These are phyloP conservation scores for Leptinotarsa texana DNA, from an alignment of 1,140 invertebrate species.

Conservation along the genomic window DNA sequence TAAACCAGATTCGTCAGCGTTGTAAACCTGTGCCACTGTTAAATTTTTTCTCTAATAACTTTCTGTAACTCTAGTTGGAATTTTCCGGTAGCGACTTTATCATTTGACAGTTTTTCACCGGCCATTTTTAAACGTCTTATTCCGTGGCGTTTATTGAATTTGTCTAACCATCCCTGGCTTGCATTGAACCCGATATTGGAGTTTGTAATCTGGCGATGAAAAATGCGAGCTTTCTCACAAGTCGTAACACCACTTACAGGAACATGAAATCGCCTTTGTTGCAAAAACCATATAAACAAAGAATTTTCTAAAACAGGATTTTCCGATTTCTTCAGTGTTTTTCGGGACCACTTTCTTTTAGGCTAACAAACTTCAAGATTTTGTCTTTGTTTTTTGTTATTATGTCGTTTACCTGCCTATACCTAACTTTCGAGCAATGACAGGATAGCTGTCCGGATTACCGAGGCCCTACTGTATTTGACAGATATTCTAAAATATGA, in stretches of 20 bases:
- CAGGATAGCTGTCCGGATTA: no score
- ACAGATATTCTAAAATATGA: no score
- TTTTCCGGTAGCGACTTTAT: slow-evolving; percentile 35
- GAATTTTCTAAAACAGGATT: no score
- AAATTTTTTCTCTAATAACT: slow-evolving; percentile 38
- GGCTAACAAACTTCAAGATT: no score
- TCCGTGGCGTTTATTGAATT: slow-evolving; percentile 19
- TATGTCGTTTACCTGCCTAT: no score
- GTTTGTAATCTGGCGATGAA: slow-evolving; percentile 14
- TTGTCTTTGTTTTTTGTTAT: no score
- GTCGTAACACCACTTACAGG: neutral
- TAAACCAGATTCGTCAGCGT: slow-evolving; percentile 10
- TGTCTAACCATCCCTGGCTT: slow-evolving; percentile 53
- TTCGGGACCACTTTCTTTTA: no score
- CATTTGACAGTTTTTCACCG: slow-evolving; percentile 49
- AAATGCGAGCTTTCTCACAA: neutral
- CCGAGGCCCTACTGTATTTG: no score
- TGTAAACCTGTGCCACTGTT: slow-evolving; percentile 31
- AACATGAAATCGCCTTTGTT: no score
- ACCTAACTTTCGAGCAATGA: no score
- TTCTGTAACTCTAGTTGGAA: slow-evolving; percentile 38
- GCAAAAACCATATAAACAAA: no score
- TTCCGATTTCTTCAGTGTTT: no score
- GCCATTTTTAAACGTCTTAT: slow-evolving; percentile 49
- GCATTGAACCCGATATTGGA: slow-evolving; percentile 39